Conservation (phyloP, 2,797 vertebrate species). For the Protosalanx chinensis region DNA sequence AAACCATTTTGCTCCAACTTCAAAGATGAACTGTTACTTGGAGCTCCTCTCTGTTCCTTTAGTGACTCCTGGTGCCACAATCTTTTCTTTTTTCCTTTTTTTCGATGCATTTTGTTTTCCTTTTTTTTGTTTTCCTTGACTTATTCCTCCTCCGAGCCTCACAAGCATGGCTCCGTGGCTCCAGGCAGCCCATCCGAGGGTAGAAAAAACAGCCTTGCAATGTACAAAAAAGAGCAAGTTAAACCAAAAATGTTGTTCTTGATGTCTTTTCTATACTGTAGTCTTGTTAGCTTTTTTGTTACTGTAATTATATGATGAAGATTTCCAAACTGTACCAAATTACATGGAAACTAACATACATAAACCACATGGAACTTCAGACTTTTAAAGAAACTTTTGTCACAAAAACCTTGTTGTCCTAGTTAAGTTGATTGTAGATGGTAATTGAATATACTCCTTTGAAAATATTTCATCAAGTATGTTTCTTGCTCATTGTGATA, state of each 20-base stretch:
- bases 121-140: constrained; percentile 73
- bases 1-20: constrained; percentile 79
- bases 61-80: constrained; percentile 86
- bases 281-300: constrained; percentile 99
- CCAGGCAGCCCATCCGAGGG: constrained; percentile 82
- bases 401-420: constrained; percentile 99
- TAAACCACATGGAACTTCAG: constrained; percentile 96
- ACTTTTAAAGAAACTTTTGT: constrained; percentile 98
- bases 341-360: constrained; percentile 96
- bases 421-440: constrained; percentile 99
- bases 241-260: constrained; percentile 99
- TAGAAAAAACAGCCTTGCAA: constrained; percentile 99
- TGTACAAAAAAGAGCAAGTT: constrained; percentile 99
- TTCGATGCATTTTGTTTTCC: constrained; percentile 61
- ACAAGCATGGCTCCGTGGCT: constrained; percentile 83
- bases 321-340: constrained; percentile 99
- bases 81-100: constrained; percentile 61
- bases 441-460: constrained; percentile 99
- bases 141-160: constrained; percentile 83
- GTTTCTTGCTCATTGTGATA: constrained; percentile 99
- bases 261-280: constrained; percentile 99
- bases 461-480: constrained; percentile 99
- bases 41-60: constrained; percentile 80
- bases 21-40: constrained; percentile 82
- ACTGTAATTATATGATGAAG: constrained; percentile 99